Evolutionary conservation across 2,113 vertebrate species (phyloP), one percentile per base, ranked within the genome.

Genomic region (Helogale parvula): DNA sequence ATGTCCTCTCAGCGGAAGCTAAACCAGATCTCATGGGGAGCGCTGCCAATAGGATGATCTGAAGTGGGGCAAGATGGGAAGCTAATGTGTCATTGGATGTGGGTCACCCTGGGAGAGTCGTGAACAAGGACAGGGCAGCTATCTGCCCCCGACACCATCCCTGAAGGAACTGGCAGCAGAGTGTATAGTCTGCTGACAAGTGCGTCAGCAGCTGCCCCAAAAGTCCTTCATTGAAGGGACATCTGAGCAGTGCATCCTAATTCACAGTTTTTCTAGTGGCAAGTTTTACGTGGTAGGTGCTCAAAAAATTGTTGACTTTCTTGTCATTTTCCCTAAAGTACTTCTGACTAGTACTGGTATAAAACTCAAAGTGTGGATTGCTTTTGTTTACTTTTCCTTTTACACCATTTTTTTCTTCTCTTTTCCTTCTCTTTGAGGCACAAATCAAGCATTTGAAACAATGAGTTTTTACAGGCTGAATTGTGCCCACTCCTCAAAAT

Each of bases 21-120:
- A 25, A 9, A 5, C 12, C 8, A 0, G 10, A 21, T 15, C 33
- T 29, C 7, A 2, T 7, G 33, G 31, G 4, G 14, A 63, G 25
- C 3, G 12, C 2, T 0, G 33, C 17, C 27, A 41, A 7, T n/a
- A 77, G 33, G 69, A 16, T 2, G 4, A 29, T 68, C 15, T 25
- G 47, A 29, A 38, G 10, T 54, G 31, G 35, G 12, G 19, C 2
- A 16, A n/a, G 33, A 38, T 69, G 15, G 25, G 71, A 33, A 86
- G 50, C 19, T 54, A 9, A 19, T 25, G 13, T 19, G 0, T 16
- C 14, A 11, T 1, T 74, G 7, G 21, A n/a, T 60, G 25, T 12
- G 12, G 29, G 3, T 50, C n/a, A 54, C 10, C 33, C 27, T 71
- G 35, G 60, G 21, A 50, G 83, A 25, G 27, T 5, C 2, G n/a